Conservation (phyloP, 2,797 vertebrate genomes). For the Knipowitschia caucasica region DNA sequence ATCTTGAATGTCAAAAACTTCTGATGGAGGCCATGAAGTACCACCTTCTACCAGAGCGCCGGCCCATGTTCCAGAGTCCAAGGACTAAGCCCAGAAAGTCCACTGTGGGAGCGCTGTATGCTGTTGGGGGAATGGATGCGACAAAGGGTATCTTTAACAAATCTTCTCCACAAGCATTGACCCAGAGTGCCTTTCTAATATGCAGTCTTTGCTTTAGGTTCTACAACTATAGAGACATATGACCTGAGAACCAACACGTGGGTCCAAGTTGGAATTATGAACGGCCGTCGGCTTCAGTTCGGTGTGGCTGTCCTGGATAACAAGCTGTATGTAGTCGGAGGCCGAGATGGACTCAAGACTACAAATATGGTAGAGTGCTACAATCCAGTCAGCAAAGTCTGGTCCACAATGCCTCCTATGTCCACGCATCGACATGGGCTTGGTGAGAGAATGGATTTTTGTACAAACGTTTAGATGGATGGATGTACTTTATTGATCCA, state of each 20-base stretch:
- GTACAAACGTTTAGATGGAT: too few species aligned
- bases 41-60: conserved; percentile 90
- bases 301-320: conserved; percentile 95
- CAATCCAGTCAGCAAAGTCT: conserved; percentile 87
- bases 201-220: conserved; percentile 72
- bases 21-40: conserved; percentile 99
- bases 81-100: conserved; percentile 96
- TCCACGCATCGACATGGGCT: conserved; percentile 96
- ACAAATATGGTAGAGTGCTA: conserved; percentile 97
- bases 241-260: conserved; percentile 94
- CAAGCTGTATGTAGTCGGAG: conserved; percentile 93
- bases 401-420: conserved; percentile 98
- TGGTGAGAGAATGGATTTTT: conserved; percentile 71
- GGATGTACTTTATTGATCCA: too few species aligned
- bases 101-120: conserved; percentile 93
- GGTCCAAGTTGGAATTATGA: conserved; percentile 92
- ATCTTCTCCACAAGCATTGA: neutral
- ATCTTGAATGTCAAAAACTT: conserved; percentile 95
- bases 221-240: conserved; percentile 94
- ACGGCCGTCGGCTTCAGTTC: conserved; percentile 89
- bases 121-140: conserved; percentile 94
- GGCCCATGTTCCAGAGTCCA: conserved; percentile 95
- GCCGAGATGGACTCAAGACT: conserved; percentile 94
- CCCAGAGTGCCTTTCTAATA: neutral
- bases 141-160: conserved; percentile 81